phyloP scores from a whole-genome alignment of 2,113 vertebrate genomes.

The Alligator sinensis region DNA sequence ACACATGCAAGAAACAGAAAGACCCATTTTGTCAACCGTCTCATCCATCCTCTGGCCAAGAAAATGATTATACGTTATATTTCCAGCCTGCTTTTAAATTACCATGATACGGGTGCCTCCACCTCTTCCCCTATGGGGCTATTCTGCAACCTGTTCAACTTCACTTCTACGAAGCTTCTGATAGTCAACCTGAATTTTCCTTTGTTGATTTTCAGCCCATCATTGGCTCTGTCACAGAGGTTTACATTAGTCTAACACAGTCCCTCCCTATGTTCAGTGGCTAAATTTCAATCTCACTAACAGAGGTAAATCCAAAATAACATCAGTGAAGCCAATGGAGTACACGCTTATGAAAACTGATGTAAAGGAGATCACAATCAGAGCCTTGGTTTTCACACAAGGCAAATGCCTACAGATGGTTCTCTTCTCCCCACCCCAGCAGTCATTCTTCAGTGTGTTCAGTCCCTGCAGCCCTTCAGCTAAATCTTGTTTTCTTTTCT shows the following conservation, averaged over 20 bases:
- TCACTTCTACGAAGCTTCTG: not conserved
- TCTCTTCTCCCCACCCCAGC: not conserved
- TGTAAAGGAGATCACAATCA: not conserved
- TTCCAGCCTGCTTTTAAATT: not conserved
- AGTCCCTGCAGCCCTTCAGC: not conserved
- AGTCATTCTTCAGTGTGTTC: not conserved
- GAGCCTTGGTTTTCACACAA: fast-evolving
- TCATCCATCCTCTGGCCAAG: not conserved
- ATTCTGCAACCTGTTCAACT: fast-evolving
- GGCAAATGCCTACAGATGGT: not conserved
- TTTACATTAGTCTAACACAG: not conserved
- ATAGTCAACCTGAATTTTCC: not conserved
- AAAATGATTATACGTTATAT: not conserved
- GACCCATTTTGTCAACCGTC: not conserved
- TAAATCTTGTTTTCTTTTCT: not conserved
- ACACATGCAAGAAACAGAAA: not conserved
- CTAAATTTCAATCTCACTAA: not conserved
- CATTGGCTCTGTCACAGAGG: fast-evolving
- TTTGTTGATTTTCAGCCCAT: fast-evolving
- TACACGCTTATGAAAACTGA: fast-evolving
- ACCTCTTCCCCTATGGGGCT: fast-evolving
- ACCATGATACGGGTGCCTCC: not conserved
- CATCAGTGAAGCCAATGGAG: not conserved
- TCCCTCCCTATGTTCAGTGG: fast-evolving
- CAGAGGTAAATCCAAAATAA: not conserved